Evolutionary conservation across 2,113 vertebrate species (phyloP), one percentile per base, ranked within the genome.

Genomic region (Seriola rivoliana): DNA sequence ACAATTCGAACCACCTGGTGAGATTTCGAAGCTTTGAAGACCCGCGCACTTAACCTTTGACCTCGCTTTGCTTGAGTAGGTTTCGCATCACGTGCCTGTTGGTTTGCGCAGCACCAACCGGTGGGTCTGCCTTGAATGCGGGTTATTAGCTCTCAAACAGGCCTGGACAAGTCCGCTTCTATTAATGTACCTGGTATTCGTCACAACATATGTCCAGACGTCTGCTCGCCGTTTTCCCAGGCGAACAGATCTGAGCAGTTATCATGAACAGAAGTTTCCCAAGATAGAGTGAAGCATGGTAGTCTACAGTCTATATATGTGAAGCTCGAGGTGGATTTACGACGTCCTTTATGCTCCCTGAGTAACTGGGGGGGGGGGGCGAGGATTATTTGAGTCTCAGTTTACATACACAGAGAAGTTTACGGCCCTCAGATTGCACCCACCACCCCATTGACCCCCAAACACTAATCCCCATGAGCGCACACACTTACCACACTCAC

Each of bases 361-460:
- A 85, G 81, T 71, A 84, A 86, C 72, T 67, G 9, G n/a, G 57
- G 44, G 75, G 38, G 48, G 82, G 78, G 59, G 25, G 81, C 1
- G 8, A 50, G 88, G 89, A 93, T 91, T 91, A 92, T 88, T 87
- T 72, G 62, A 89, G 84, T 85, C 75, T 94, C 90, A 14, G 79
- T 77, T 92, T 89, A 92, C 90, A 92, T 71, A 55, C 68, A 88
- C 82, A 86, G 65, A 71, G 29, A 73, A 76, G 79, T 92, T 92
- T 82, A 90, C 57, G 12, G 68, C 73, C 88, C 48, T 68, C 76
- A 82, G 71, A 78, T 72, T 81, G 75, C 82, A 85, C 19, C 81
- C 65, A 16, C 58, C 65, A 60, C 57, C 52, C 77, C 25, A 5
- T 3, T 84, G 77, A 86, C 85, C 80, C 82, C 80, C 52, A n/a